Base-by-base conservation (phyloP, 2,888 invertebrate species). In the Automeris io region DNA sequence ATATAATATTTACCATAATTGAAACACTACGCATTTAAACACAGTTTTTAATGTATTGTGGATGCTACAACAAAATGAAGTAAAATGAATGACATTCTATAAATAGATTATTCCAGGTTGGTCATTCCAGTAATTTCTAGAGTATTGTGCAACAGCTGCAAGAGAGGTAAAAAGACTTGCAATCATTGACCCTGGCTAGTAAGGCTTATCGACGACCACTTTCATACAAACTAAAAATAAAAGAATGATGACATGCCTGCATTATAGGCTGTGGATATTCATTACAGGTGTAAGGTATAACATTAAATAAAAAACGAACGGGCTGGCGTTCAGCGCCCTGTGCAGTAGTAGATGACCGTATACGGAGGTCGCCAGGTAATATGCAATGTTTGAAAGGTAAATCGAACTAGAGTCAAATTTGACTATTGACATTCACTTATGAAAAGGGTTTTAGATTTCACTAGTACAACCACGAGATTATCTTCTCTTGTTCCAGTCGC, bases 71-170 rank as follows among this genome's bases (percentile, higher is more conserved):
- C 21, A 26, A 13, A 29, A 36, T 36, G 21, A 26, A 21, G 29
- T n/a, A 21, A 36, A 39, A 12, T 18, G 7, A 21, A 22, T 54
- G 45, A 49, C 45, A 47, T 45, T 49, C 35, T 62, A 59, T 59
- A 58, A 66, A 64, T 63, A 57, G 51, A 47, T 40, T 47, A 60
- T 59, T 61, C 57, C 54, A 62, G 62, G 61, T 54, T 49, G 60
- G 57, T 55, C 53, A 63, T 75, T 73, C 77, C 57, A 65, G 72
- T 66, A 76, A 80, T 74, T 66, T 77, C 70, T 71, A 57, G 62
- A 69, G 73, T 79, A 80, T 83, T 83, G 83, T 82, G 80, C 82
- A 82, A 82, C 82, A 81, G 71, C 78, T 80, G 81, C 79, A 54
- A 47, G 53, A 58, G 65, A 73, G 80, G 75, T 77, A 81, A 79